A percentile compares a stretch with the other conserved stretches of the same genome.
Conservation (phyloP, 2,113 vertebrate species). For the Cinclus cinclus region DNA sequence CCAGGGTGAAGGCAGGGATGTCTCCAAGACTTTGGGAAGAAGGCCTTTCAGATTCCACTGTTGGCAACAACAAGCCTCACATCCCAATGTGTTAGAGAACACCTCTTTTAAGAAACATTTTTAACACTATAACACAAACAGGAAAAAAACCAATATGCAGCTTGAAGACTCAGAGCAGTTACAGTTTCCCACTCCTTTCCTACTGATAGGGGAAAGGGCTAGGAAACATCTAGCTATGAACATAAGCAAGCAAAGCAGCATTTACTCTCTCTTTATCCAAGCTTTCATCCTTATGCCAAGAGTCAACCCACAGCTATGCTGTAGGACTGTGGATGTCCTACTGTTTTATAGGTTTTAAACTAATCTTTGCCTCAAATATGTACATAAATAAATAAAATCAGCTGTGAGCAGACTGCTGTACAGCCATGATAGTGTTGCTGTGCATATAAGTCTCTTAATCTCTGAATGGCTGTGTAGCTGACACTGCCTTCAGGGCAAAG, state of each 20-base stretch:
- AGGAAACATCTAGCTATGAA: not conserved
- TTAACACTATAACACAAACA: not conserved
- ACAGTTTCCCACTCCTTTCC: not conserved
- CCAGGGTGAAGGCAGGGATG: not conserved
- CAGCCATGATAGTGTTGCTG: not conserved
- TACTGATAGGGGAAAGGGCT: not conserved
- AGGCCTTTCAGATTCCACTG: not conserved
- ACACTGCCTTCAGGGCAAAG: slow-evolving; percentile 23
- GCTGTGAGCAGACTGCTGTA: not conserved
- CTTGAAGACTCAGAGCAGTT: not conserved
- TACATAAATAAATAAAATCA: not conserved
- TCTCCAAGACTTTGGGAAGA: not conserved
- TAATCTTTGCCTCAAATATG: not conserved
- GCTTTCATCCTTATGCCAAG: not conserved
- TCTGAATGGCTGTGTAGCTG: not conserved
- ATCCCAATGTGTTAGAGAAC: not conserved
- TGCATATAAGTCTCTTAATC: not conserved
- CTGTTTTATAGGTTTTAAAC: not conserved
- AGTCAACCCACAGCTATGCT: not conserved
- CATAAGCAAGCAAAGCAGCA: not conserved
- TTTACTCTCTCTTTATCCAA: not conserved
- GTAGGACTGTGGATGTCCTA: not conserved
- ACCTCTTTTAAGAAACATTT: not conserved
- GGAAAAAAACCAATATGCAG: not conserved
- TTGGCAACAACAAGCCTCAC: not conserved